Base-by-base conservation (phyloP, 2,888 invertebrate species). In the Erebia palarica region DNA sequence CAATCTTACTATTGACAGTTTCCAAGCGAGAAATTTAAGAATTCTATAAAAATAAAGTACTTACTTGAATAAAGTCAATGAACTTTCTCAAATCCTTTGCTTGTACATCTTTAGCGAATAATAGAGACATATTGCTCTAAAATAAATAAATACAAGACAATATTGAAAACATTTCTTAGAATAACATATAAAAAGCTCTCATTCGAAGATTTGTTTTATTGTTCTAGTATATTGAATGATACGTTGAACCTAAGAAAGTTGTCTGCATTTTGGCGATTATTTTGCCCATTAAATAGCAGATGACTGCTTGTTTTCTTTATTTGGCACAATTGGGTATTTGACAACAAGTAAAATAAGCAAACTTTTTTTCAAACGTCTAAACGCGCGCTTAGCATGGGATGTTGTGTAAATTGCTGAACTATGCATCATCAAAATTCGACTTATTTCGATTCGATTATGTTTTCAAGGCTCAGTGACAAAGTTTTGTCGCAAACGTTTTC, bases 1-100 rank as follows among this genome's bases (percentile, higher is more conserved):
- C 51, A n/a, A 51, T 51, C 8, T 51, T 51, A 7, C 8, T 51
- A 16, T 53, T 53, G 9, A 3, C 16, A 16, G 9, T 16, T 1
- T 16, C 9, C n/a, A 16, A 16, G 53, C 9, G 7, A 9, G 2
- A 2, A 53, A 2, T 53, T 2, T 53, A 11, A 4, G 0, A 11
- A n/a, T 14, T n/a, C 16, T 11, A 18, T 57, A 3, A 57, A 58
- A 55, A 55, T 14, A 42, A 55, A 8, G 5, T 47, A 36, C 72
- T 72, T 66, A 75, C 74, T 67, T 68, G 71, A 1, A 75, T 67
- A 5, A 71, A n/a, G 13, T 69, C 49, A 27, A 73, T 47, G 44
- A 71, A 42, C 14, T 53, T 64, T 68, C 42, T 51, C 3, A 75
- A 11, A 58, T 75, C 73, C n/a, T 36, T 69, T 49, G n/a, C 8